Evolutionary conservation across 2,797 vertebrate species (phyloP).

Genomic region (Macrochelys suwanniensis): DNA sequence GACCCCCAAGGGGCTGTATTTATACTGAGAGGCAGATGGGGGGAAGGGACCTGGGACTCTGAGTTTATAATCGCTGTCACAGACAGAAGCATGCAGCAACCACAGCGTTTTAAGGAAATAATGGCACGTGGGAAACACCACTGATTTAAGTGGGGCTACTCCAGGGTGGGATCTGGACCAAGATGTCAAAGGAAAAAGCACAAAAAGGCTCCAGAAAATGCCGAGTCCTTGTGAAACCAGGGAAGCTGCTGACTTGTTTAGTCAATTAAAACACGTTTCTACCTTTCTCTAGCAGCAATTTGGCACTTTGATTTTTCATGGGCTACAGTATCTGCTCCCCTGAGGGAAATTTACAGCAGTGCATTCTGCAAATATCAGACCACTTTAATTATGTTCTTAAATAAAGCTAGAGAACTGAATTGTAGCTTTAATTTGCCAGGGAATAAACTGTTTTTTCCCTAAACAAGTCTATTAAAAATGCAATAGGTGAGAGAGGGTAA

Average conservation of each 20-base stretch:
- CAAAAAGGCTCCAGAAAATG: accelerated
- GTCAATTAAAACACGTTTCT: background rate
- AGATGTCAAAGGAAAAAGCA: background rate
- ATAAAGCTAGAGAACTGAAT: background rate
- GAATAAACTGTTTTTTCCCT: background rate
- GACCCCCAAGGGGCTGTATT: background rate
- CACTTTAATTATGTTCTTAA: background rate
- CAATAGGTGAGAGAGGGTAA: background rate
- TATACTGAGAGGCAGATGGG: no score
- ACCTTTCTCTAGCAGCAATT: background rate
- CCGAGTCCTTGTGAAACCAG: accelerated
- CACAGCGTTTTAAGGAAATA: background rate
- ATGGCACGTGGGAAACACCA: background rate
- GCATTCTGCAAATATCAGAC: background rate
- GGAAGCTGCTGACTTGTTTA: background rate
- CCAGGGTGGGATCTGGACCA: background rate
- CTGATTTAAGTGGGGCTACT: background rate
- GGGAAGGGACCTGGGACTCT: accelerated
- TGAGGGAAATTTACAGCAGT: background rate
- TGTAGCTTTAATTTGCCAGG: background rate
- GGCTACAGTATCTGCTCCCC: background rate
- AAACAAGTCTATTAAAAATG: background rate
- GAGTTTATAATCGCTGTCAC: accelerated
- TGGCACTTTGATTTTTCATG: conserved; percentile 7
- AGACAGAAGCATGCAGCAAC: accelerated